These are phyloP conservation scores for rabbit (Oryctolagus cuniculus) DNA, from an alignment of 2,113 vertebrate genomes.

Conservation along the genomic window DNA sequence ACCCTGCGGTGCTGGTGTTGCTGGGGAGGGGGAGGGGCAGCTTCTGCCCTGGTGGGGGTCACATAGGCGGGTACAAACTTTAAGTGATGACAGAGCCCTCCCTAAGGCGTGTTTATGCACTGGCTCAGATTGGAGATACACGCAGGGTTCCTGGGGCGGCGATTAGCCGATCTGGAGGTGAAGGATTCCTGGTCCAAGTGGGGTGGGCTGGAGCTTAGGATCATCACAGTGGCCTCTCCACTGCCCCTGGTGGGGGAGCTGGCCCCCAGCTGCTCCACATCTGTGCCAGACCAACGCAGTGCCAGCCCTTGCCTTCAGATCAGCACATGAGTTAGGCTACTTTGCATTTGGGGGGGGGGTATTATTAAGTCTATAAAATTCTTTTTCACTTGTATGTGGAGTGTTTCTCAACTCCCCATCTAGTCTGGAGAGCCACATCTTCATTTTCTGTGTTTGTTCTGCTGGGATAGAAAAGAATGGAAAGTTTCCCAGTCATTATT, in stretches of 20 bases:
- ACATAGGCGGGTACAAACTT: background rate
- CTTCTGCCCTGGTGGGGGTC: slow-evolving; percentile 30
- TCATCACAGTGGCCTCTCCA: background rate
- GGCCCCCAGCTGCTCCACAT: background rate
- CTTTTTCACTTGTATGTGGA: background rate
- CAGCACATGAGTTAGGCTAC: background rate
- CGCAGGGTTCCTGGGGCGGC: background rate
- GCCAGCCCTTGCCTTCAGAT: background rate
- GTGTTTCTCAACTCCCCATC: background rate
- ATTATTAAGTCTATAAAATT: background rate
- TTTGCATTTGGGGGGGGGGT: background rate
- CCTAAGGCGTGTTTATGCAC: background rate
- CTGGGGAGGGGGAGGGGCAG: slow-evolving; percentile 22
- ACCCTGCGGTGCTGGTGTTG: background rate
- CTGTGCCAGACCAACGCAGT: background rate
- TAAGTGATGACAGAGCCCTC: background rate
- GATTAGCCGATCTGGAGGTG: background rate
- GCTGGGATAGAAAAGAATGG: background rate
- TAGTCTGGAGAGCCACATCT: background rate
- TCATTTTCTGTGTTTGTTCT: background rate
- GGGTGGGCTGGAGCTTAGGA: background rate
- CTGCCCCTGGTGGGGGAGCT: background rate
- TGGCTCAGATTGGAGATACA: background rate
- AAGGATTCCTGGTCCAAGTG: background rate
- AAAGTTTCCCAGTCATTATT: background rate